Base-by-base conservation (phyloP, 2,113 vertebrate genomes). In the Edolisoma coerulescens region DNA sequence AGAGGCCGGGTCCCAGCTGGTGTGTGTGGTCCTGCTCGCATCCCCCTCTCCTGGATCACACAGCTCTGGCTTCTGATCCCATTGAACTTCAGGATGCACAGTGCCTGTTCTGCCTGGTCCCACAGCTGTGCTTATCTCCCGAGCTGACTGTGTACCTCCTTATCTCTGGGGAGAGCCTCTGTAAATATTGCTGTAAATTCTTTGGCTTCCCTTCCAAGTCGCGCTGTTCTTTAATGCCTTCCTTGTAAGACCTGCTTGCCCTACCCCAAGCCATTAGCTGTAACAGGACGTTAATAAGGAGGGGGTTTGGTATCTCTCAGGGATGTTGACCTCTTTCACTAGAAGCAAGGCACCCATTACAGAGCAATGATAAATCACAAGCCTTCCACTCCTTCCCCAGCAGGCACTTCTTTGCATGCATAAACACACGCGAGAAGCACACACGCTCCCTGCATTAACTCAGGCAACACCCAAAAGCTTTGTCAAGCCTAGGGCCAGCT, bases 251-350 rank as follows among this genome's bases (percentile, higher is more conserved):
- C 97, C 98, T 92, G 96, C 95, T 97, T 97, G 97, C 97, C 97
- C 97, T 97, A 97, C 95, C 97, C 96, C 83, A 82, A 97, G 97
- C 97, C 97, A 98, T 98, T 98, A 98, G 97, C 95, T 96, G 95
- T 90, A 97, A 97, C 97, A 97, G 98, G 92, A 97, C 97, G 68
- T 98, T 97, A 98, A 98, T 98, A 98, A 97, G 98, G 95, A 98
- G 96, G 93, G 97, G 95, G 93, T 96, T 97, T 95, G 97, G 95
- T 97, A 97, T 98, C 97, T 97, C 96, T 94, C 59, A 92, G 94
- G 94, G 93, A 97, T 73, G 93, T 76, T 97, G 97, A 98, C 97
- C 97, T 98, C 95, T 97, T 96, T 94, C 95, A 71, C 96, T 73
- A 95, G 97, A 98, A 97, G 96, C 96, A 96, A 92, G 97, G 96